A percentile compares a stretch with the other conserved stretches of the same genome.
Conservation (phyloP, 2,888 invertebrate genomes). For the Teleiodes luculella region DNA sequence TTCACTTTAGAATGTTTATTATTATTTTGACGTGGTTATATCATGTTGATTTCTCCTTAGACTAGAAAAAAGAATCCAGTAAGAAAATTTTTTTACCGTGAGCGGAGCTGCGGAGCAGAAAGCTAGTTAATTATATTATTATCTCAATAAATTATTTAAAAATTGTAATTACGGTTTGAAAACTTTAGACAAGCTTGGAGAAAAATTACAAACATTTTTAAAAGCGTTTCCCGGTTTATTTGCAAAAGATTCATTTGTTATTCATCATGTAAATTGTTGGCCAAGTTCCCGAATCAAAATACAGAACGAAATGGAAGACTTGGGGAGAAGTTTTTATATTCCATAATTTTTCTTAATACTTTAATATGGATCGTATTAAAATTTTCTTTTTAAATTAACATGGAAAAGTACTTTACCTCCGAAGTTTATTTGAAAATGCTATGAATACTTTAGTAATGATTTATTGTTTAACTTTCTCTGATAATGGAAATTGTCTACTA, state of each 20-base stretch:
- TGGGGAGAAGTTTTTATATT: conserved; percentile 26
- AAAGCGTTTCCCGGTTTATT: conserved; percentile 57
- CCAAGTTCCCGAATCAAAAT: conserved; percentile 60
- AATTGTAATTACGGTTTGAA: background rate
- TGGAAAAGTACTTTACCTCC: conserved; percentile 48
- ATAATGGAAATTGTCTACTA: background rate
- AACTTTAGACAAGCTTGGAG: background rate
- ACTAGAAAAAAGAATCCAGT: too few species aligned
- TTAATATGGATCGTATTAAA: conserved; percentile 9
- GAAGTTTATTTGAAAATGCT: background rate
- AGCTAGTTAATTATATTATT: too few species aligned
- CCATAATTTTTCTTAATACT: conserved; percentile 39
- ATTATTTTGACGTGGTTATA: too few species aligned
- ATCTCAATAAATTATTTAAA: background rate
- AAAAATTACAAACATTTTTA: conserved; percentile 27
- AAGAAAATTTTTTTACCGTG: too few species aligned
- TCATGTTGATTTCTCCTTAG: too few species aligned
- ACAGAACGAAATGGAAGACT: conserved; percentile 13
- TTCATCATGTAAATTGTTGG: conserved; percentile 71
- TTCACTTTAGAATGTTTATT: too few species aligned
- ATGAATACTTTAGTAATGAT: background rate
- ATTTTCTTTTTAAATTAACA: conserved; percentile 42
- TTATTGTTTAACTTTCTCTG: background rate
- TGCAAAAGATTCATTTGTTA: conserved; percentile 48
- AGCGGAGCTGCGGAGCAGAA: too few species aligned